Base-by-base conservation (phyloP, 1,140 invertebrate species). In the Tachypleus tridentatus region DNA sequence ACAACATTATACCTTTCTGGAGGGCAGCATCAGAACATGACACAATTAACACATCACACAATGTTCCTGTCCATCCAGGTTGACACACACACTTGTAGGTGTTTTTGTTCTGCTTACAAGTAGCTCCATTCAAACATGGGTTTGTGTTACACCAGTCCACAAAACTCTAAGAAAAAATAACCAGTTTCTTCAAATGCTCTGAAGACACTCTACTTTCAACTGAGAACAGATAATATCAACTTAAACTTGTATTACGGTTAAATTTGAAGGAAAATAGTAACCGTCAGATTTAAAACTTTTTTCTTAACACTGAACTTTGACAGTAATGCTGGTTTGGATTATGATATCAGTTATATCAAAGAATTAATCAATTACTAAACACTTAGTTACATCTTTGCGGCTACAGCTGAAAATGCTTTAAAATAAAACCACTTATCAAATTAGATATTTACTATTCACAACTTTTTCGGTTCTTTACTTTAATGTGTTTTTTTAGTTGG, bases 11-110 rank as follows among this genome's bases (percentile, higher is more conserved):
- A 64, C 65, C 67, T 69, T 73, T 67, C 11, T 67, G 80, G 3
- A 86, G 80, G 0, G 91, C 86, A 0, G 93, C 92, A 72, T 91
- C 89, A 68, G 86, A 86, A 73, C 92, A 95, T 0, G 90, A 93
- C 0, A 95, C 91, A 86, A 91, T 94, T 72, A 91, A 88, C 0
- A 97, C 90, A 73, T 97, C 93, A 74, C 93, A 97, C 0, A 93
- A 82, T 71, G 89, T 88, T 4, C 94, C 93, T 1, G 92, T 96
- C 93, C 92, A 97, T 0, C 93, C 93, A 0, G 86, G 83, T 0
- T 84, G 84, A 75, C 94, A 97, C 7, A 85, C 82, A 74, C 95
- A 97, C 11, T 85, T 85, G 72, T 91, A 97, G 61, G 86, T 67
- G 54, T 91, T 91, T 47, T 87, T 86, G 4, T 81, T 79, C 73